Evolutionary conservation across 2,888 invertebrate genomes (phyloP).

Genomic region (Coleophora deauratella): DNA sequence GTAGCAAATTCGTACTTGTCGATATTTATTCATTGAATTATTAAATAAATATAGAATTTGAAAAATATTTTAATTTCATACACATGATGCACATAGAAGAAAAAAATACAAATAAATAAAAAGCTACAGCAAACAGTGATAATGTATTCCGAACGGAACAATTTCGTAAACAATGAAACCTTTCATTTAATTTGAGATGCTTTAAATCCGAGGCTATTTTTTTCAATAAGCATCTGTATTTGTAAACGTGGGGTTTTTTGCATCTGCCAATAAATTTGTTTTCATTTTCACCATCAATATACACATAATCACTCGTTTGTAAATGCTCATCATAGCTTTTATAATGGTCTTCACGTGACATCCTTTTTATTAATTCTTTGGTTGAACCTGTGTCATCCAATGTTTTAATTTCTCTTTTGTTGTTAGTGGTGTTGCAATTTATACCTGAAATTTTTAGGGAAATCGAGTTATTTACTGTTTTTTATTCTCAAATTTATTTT

Average conservation of each 20-base stretch:
- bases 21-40: no score
- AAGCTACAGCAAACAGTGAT: no score
- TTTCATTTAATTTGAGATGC: constrained; percentile 26
- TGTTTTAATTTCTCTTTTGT: background rate
- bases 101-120: no score
- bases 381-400: background rate
- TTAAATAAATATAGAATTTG: no score
- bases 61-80: no score
- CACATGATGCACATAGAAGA: no score
- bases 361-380: background rate
- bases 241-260: background rate
- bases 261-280: no score
- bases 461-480: background rate
- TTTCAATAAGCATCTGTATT: constrained; percentile 24
- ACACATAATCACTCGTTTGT: background rate
- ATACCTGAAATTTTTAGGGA: background rate
- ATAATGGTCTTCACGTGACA: background rate
- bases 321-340: background rate
- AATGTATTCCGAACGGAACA: background rate
- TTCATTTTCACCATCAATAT: background rate
- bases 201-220: constrained; percentile 28
- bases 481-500: no score
- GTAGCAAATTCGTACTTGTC: no score
- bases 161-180: constrained; percentile 25
- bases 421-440: background rate